Conservation (phyloP, 2,797 vertebrate species). For the Eidolon dupreanum region DNA sequence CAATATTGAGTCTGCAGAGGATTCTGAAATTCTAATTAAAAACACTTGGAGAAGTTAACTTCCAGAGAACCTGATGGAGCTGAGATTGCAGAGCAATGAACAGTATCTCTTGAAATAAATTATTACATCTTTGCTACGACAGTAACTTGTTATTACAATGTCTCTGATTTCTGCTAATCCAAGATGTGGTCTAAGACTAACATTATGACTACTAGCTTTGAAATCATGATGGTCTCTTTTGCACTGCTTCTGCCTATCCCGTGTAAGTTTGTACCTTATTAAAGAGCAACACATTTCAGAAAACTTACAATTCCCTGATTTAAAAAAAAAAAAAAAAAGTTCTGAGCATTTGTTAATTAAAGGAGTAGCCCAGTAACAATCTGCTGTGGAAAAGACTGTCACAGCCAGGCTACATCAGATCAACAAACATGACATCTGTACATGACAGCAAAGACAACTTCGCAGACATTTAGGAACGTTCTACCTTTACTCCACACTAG, state of each 20-base stretch:
- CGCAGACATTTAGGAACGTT: not conserved
- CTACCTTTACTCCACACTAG: not conserved
- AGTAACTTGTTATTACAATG: conserved; percentile 3
- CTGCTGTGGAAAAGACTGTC: not conserved
- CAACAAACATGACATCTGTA: not conserved
- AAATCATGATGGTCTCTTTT: not conserved
- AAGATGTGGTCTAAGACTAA: not conserved
- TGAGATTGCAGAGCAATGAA: not conserved
- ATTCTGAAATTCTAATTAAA: not conserved
- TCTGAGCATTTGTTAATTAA: not conserved
- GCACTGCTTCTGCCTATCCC: not conserved
- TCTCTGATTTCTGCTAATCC: not conserved
- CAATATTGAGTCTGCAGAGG: conserved; percentile 8
- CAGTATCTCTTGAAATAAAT: conserved; percentile 5
- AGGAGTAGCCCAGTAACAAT: not conserved
- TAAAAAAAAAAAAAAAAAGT: not conserved
- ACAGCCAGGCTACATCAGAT: not conserved
- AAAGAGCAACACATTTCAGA: not conserved
- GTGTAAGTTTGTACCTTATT: not conserved
- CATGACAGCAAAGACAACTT: not conserved
- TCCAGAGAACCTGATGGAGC: not conserved
- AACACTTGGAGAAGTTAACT: not conserved
- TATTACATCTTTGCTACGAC: not conserved
- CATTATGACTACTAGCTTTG: not conserved
- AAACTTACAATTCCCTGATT: not conserved